Base-by-base conservation (phyloP, 2,797 vertebrate species). In the Rhinatrema bivittatum region DNA sequence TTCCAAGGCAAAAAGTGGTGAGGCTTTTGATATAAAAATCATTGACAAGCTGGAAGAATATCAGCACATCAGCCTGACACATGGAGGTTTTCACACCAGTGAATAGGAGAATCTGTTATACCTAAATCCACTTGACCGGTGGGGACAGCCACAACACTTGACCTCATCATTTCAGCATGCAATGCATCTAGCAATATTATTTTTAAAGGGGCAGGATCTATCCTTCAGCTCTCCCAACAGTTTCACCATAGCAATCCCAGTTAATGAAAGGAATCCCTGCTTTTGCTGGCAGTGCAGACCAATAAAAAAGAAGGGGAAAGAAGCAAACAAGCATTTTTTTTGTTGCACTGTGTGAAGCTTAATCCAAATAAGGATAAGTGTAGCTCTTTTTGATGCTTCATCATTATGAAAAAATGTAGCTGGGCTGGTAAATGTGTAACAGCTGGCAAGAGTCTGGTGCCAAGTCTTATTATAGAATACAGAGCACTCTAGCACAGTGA, bases 291-390 rank as follows among this genome's bases (percentile, higher is more conserved):
- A 54, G 39, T 27, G 53, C 33, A 2, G 12, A 37, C 53, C 28
- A 62, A 28, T 58, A 58, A 52, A 65, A 65, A 49, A 50, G 50
- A 48, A 4, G 22, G n/a, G n/a, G 56, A 55, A 47, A 43, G 39
- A 65, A 47, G 52, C 53, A 60, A 18, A 37, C 52, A 62, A 44
- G 30, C 30, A 46, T 46, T 24, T 36, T 52, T 60, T 35, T 36
- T 44, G 39, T 65, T 37, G 34, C 46, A 24, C 56, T 42, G 20
- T 56, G 53, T 50, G 60, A 64, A 70, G 10, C 70, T 70, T 64
- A 78, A 72, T 70, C 79, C 81, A 80, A 82, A 84, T 81, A 86
- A 79, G 84, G 82, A 36, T 46, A 61, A 28, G 41, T 60, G 45
- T 42, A 43, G 52, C 36, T 45, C 43, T 76, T 72, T 65, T 38